Base-by-base conservation (phyloP, 2,797 vertebrate genomes). In the Lepilemur ruficaudatus region DNA sequence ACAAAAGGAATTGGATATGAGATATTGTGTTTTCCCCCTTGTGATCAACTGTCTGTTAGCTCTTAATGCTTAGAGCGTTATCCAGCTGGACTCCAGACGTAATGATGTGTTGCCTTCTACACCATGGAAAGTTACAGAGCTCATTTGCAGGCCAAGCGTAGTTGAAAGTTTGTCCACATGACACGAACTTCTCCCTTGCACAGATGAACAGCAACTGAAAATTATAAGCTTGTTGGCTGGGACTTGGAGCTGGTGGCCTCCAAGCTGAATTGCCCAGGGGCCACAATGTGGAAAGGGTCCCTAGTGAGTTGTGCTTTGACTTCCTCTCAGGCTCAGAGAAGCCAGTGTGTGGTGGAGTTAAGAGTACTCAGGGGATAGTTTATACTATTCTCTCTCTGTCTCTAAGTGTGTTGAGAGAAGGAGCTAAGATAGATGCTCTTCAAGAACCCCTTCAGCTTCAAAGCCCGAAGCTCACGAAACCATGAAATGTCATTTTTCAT, bases 81-180 rank as follows among this genome's bases (percentile, higher is more conserved):
- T 95, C 97, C 97, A 98, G 97, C 97, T 98, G 97, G 96, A 92
- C 94, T 93, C 93, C 98, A 98, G 97, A 91, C 95, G 0, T 95
- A 94, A 94, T 85, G 48, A 96, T 96, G 94, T 97, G 97, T 92
- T 98, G 97, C 94, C 96, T 97, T 98, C 96, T 86, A 96, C 96
- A 97, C 97, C 84, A 55, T 94, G 97, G 98, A 98, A 98, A 97
- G 97, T 97, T 98, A 97, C 97, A 97, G 94, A 96, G 95, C 96
- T 94, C 95, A 57, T 70, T n/a, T 82, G 75, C 85, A 94, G 93
- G 97, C 96, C 96, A 97, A 96, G 59, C 94, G 94, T 84, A 70
- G 65, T n/a, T 11, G 35, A 95, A 96, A 93, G 90, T 82, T 97
- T 94, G 95, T 97, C 94, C 95, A 96, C 90, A 97, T 97, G 93